These are phyloP conservation scores for Dolichomitus sp. DNA, from an alignment of 2,888 invertebrate genomes.

Conservation along the genomic window DNA sequence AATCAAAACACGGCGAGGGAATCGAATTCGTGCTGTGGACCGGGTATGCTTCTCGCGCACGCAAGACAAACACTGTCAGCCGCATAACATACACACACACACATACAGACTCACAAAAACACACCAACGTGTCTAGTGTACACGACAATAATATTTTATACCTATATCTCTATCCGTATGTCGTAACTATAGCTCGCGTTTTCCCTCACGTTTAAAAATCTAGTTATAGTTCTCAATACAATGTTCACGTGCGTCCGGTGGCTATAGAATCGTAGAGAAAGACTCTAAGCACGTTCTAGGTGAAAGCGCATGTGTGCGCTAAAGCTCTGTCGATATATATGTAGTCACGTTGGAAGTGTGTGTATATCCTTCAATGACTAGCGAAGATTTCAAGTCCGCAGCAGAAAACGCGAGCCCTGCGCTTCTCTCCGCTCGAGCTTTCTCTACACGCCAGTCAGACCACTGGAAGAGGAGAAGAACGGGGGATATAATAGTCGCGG, in stretches of 20 bases:
- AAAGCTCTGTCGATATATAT: background rate
- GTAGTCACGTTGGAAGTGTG: background rate
- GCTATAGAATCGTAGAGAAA: slow-evolving; percentile 34
- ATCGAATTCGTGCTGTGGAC: slow-evolving; percentile 98
- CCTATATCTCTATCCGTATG: slow-evolving; percentile 7
- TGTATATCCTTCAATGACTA: background rate
- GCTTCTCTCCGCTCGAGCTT: background rate
- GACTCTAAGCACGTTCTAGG: slow-evolving; percentile 47
- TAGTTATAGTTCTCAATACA: slow-evolving; percentile 47
- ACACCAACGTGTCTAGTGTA: slow-evolving; percentile 1
- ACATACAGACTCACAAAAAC: too few species aligned
- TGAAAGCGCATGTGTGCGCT: slow-evolving; percentile 10
- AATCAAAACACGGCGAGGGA: slow-evolving; percentile 93
- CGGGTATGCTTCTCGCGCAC: slow-evolving; percentile 89
- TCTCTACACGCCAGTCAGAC: slow-evolving; percentile 35
- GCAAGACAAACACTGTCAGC: slow-evolving; percentile 44
- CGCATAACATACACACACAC: background rate
- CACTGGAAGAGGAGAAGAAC: slow-evolving; percentile 20
- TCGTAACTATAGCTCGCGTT: slow-evolving; percentile 21
- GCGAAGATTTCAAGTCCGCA: slow-evolving; percentile 47
- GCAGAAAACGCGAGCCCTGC: background rate
- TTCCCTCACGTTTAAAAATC: slow-evolving; percentile 31
- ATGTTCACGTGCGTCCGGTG: slow-evolving; percentile 45
- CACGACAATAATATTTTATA: slow-evolving; percentile 22
- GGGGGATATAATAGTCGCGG: slow-evolving; percentile 55